Conservation (phyloP, 2,888 invertebrate species). For the Eueremaeus valkanovi region DNA sequence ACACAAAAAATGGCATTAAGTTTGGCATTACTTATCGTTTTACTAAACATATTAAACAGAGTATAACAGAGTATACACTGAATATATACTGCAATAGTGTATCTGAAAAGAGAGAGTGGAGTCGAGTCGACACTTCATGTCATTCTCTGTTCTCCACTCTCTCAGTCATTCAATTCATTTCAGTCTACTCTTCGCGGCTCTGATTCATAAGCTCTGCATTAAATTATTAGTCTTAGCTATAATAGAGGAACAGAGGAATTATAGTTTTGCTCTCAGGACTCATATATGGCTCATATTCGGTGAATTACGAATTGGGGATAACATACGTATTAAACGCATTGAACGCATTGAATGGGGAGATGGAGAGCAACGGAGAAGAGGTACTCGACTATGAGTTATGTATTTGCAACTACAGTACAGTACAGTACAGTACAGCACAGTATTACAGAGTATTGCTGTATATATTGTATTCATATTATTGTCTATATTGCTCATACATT, state of each 20-base stretch:
- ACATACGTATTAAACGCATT: neutral
- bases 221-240: constrained; percentile 21
- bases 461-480: no score
- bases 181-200: neutral
- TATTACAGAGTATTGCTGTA: no score
- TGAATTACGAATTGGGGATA: neutral
- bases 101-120: neutral
- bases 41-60: constrained; percentile 4
- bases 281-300: constrained; percentile 16
- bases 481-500: constrained; percentile 7
- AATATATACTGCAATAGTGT: no score
- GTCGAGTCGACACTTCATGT: constrained; percentile 12
- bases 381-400: constrained; percentile 9
- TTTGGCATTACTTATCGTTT: neutral
- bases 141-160: neutral
- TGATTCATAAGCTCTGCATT: constrained; percentile 31
- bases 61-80: no score
- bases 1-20: neutral
- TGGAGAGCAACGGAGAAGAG: neutral
- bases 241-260: neutral
- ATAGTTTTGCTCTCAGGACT: neutral
- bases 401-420: neutral
- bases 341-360: neutral
- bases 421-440: no score
- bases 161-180: neutral